Evolutionary conservation across 2,888 invertebrate species (phyloP).

Genomic region (Pseudolycoriella hygida): DNA sequence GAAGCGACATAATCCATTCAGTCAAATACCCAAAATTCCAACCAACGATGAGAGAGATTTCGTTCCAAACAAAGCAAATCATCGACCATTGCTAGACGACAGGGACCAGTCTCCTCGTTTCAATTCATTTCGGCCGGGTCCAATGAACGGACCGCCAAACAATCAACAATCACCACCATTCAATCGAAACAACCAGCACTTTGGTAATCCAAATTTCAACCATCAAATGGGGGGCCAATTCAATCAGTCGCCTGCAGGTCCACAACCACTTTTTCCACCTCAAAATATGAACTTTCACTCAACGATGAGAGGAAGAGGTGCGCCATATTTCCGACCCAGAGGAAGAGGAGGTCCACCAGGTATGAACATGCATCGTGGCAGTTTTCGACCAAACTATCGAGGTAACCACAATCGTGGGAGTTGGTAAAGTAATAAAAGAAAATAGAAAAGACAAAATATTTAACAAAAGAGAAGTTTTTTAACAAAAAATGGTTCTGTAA

Average conservation of each 20-base stretch:
- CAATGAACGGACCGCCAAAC: not conserved
- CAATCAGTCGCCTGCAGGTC: not conserved
- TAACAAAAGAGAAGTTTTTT: too few relatives aligned
- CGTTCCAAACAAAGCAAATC: too few relatives aligned
- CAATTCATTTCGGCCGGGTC: not conserved
- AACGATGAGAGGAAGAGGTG: not conserved
- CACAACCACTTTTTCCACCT: conserved; percentile 3
- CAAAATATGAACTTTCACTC: not conserved
- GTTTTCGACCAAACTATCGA: conserved; percentile 3
- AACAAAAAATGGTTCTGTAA: too few relatives aligned
- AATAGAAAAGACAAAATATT: too few relatives aligned
- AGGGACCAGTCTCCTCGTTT: not conserved
- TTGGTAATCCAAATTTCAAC: not conserved
- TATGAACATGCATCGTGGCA: conserved; percentile 2
- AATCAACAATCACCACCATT: not conserved
- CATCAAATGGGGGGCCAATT: not conserved
- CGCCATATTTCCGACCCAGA: conserved; percentile 7
- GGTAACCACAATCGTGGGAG: conserved; percentile 1
- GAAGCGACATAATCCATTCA: conserved; percentile 4
- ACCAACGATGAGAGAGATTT: too few relatives aligned
- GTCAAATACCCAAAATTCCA: not conserved
- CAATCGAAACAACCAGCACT: not conserved
- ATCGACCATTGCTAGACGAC: not conserved
- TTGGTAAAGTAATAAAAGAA: conserved; percentile 1
- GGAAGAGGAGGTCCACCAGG: not conserved